A percentile compares a stretch with the other conserved stretches of the same genome.
Conservation (phyloP, 2,888 invertebrate genomes). For the Lepidocyrtinus sp. region DNA sequence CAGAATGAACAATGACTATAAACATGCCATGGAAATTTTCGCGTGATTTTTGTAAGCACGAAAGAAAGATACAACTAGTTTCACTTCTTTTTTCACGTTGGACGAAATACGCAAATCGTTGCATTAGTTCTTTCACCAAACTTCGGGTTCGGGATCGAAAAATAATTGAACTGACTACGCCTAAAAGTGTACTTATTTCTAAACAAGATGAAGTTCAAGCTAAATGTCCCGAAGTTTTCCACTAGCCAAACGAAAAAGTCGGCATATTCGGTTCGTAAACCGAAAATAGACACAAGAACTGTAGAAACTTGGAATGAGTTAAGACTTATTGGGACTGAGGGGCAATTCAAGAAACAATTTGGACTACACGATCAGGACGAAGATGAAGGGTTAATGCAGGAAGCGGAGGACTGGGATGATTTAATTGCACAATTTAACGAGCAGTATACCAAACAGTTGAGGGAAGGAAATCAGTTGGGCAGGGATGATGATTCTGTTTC, state of each 20-base stretch:
- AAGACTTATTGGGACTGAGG: conserved; percentile 16
- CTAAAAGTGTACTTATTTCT: too few relatives aligned
- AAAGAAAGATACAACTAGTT: too few relatives aligned
- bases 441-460: not conserved
- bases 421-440: not conserved
- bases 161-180: too few relatives aligned
- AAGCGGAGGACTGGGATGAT: not conserved
- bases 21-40: too few relatives aligned
- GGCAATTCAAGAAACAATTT: not conserved
- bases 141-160: too few relatives aligned
- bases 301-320: conserved; percentile 42
- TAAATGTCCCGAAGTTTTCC: not conserved
- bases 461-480: not conserved
- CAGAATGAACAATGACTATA: too few relatives aligned
- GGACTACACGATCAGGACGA: not conserved
- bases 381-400: not conserved
- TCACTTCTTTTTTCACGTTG: too few relatives aligned
- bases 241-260: not conserved
- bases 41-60: too few relatives aligned
- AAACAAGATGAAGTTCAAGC: not conserved
- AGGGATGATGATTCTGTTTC: not conserved
- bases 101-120: too few relatives aligned
- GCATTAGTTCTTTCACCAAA: too few relatives aligned
- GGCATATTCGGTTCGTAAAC: not conserved
- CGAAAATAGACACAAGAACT: conserved; percentile 6